phyloP scores from a whole-genome alignment of 2,888 invertebrate genomes.

The Mesorhabditis belari region DNA sequence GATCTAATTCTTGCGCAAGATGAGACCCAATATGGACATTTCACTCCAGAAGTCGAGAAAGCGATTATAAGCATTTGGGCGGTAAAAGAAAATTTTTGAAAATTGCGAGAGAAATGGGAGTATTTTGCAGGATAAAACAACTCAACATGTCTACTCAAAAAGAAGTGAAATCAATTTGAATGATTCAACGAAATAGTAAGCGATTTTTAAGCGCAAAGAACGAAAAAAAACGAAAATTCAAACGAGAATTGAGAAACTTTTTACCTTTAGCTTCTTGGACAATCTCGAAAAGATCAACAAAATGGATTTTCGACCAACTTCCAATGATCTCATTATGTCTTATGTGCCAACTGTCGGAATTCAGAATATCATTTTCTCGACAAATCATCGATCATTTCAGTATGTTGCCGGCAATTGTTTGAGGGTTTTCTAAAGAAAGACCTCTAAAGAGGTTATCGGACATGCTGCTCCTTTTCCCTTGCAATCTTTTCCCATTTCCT shows the following conservation, averaged over 20 bases:
- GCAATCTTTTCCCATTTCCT: no score
- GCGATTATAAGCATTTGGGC: slow-evolving; percentile 23
- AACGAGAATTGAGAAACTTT: neutral
- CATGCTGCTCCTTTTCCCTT: no score
- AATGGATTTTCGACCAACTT: slow-evolving; percentile 30
- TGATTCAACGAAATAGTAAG: slow-evolving; percentile 38
- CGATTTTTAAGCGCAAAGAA: neutral
- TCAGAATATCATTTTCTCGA: slow-evolving; percentile 33
- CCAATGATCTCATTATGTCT: slow-evolving; percentile 39
- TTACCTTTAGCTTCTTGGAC: slow-evolving; percentile 30
- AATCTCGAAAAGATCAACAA: slow-evolving; percentile 28
- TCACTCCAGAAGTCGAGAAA: slow-evolving; percentile 13
- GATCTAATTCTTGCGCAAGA: slow-evolving; percentile 18
- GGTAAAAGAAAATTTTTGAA: neutral
- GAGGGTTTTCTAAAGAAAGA: neutral
- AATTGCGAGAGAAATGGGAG: neutral
- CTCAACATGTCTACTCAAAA: slow-evolving; percentile 28
- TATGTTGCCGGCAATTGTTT: slow-evolving; percentile 9
- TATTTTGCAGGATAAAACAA: slow-evolving; percentile 18
- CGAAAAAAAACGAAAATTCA: neutral
- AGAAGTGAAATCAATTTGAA: slow-evolving; percentile 37
- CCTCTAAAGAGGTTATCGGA: neutral
- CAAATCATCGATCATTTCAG: slow-evolving; percentile 35
- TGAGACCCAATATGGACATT: slow-evolving; percentile 18
- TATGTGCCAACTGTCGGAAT: slow-evolving; percentile 47